A percentile compares a stretch with the other conserved stretches of the same genome.
Conservation (phyloP, 2,113 vertebrate genomes). For the Atherinomorus stipes region DNA sequence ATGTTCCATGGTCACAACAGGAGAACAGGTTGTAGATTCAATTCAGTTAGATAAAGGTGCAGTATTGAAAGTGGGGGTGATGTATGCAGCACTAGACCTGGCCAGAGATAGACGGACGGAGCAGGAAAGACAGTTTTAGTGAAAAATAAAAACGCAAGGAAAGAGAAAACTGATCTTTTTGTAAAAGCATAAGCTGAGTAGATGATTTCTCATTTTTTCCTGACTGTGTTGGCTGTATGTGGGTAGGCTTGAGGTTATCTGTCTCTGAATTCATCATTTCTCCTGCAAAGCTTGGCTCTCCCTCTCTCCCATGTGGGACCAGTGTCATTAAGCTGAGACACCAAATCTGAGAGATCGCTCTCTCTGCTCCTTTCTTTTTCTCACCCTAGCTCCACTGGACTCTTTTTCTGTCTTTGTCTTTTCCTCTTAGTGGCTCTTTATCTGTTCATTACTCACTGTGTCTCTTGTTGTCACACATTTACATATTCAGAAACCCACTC, state of each 20-base stretch:
- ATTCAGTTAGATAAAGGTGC: constrained; percentile 51
- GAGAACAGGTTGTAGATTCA: constrained; percentile 24
- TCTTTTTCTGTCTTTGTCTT: constrained; percentile 36
- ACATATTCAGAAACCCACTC: constrained; percentile 6
- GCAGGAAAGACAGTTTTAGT: constrained; percentile 13
- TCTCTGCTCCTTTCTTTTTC: constrained; percentile 36
- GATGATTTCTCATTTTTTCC: constrained; percentile 51
- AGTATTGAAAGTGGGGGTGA: constrained; percentile 44
- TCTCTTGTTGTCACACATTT: constrained; percentile 1
- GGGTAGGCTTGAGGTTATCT: constrained; percentile 60
- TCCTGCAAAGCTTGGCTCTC: constrained; percentile 47
- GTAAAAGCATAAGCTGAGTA: constrained; percentile 34
- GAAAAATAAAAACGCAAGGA: constrained; percentile 10
- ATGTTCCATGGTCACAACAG: constrained; percentile 60
- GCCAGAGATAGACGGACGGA: constrained; percentile 19
- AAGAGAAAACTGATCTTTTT: constrained; percentile 29
- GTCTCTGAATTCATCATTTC: constrained; percentile 67
- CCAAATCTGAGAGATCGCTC: constrained; percentile 58
- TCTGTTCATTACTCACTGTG: constrained; percentile 36
- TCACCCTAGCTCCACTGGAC: constrained; percentile 31
- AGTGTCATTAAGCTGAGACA: constrained; percentile 68
- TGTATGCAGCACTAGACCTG: constrained; percentile 8
- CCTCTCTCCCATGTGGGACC: constrained; percentile 61
- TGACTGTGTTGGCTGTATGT: constrained; percentile 25
- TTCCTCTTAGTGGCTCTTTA: constrained; percentile 35